Conservation (phyloP, 2,113 vertebrate genomes). For the Hiodon alosoides region DNA sequence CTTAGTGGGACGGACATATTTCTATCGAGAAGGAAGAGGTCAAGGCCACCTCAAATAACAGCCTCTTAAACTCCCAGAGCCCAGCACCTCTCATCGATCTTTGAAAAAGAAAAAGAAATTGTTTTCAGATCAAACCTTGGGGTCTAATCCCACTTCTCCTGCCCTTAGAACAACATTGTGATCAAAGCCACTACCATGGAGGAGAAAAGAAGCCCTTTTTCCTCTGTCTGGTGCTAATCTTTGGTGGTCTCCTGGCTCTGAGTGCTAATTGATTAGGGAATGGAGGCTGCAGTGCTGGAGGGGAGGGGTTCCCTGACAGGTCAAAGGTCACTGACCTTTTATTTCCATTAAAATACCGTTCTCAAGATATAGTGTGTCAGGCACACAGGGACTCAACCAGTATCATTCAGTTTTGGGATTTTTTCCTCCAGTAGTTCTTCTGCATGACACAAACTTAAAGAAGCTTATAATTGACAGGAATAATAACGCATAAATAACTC, state of each 20-base stretch:
- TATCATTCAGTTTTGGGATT: constrained; percentile 9
- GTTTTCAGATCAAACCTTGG: constrained; percentile 13
- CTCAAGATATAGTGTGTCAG: constrained; percentile 21
- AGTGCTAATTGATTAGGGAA: constrained; percentile 69
- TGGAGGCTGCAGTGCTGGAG: constrained; percentile 16
- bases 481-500: no score
- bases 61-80: neutral
- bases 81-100: neutral
- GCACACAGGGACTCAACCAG: constrained; percentile 9
- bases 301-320: neutral
- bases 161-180: constrained; percentile 45
- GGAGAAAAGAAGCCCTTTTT: constrained; percentile 36
- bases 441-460: neutral
- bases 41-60: neutral
- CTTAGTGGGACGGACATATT: no score
- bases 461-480: no score
- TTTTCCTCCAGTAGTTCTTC: neutral
- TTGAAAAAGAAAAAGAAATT: neutral
- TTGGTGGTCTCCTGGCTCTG: constrained; percentile 67
- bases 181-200: constrained; percentile 46
- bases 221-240: constrained; percentile 55
- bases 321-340: constrained; percentile 6
- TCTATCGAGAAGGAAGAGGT: neutral
- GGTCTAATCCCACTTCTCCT: constrained; percentile 5
- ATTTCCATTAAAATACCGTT: constrained; percentile 15